Conservation (phyloP, 2,797 vertebrate species). For the Arnoldichthys spilopterus region DNA sequence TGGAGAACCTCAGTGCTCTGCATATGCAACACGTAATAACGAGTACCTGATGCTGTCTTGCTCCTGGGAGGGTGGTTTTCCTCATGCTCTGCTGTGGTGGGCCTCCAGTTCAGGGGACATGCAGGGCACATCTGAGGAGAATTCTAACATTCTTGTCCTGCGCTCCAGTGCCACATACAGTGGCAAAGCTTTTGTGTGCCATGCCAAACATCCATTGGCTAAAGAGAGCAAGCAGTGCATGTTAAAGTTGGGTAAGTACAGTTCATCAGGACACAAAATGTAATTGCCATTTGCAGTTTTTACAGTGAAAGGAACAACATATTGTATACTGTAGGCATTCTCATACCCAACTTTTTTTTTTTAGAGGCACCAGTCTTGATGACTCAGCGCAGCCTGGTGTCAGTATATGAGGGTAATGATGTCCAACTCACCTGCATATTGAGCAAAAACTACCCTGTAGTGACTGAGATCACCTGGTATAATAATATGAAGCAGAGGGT, state of each 20-base stretch:
- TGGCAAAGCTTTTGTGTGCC: slow-evolving; percentile 81
- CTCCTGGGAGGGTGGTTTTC: slow-evolving; percentile 84
- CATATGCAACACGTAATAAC: slow-evolving; percentile 75
- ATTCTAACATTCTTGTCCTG: slow-evolving; percentile 76
- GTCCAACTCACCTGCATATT: slow-evolving; percentile 82
- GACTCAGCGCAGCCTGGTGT: slow-evolving; percentile 76
- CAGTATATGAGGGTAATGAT: slow-evolving; percentile 83
- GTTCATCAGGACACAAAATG: background rate
- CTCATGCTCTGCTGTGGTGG: slow-evolving; percentile 83
- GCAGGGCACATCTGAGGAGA: slow-evolving; percentile 70
- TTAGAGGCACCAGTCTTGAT: slow-evolving; percentile 83
- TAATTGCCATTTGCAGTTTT: background rate
- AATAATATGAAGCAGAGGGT: slow-evolving; percentile 78
- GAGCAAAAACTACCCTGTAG: slow-evolving; percentile 64
- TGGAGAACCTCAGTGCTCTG: slow-evolving; percentile 77
- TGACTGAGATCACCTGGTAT: slow-evolving; percentile 80
- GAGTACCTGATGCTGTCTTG: slow-evolving; percentile 86
- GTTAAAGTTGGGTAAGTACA: slow-evolving; percentile 80
- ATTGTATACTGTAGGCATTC: background rate
- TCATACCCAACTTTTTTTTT: slow-evolving; percentile 7
- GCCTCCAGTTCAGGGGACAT: slow-evolving; percentile 63
- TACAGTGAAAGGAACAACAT: background rate
- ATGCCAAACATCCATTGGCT: slow-evolving; percentile 82
- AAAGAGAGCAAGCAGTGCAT: slow-evolving; percentile 70
- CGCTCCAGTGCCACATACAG: slow-evolving; percentile 69